These are phyloP conservation scores for Euwallacea fornicatus DNA, from an alignment of 1,140 invertebrate species.

Conservation along the genomic window DNA sequence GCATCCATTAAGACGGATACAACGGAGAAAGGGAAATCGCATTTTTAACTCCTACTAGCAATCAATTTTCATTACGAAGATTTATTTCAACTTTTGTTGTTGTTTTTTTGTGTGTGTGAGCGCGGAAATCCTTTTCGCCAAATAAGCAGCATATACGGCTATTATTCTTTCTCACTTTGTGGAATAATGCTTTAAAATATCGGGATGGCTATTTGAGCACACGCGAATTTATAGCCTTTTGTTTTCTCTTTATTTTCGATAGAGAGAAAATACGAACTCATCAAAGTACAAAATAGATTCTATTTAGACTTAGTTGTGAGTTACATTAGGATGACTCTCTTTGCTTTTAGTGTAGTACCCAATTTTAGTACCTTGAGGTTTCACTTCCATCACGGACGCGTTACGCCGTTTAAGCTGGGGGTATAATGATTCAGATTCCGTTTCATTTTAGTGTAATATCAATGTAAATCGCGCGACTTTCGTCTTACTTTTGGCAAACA, in stretches of 20 bases:
- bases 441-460: too few relatives aligned
- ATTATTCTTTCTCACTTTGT: constrained; percentile 20
- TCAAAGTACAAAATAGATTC: too few relatives aligned
- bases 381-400: too few relatives aligned
- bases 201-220: constrained; percentile 11
- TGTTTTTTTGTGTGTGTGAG: constrained; percentile 11
- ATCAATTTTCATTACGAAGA: constrained; percentile 16
- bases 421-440: too few relatives aligned
- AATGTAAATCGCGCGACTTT: too few relatives aligned
- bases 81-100: constrained; percentile 35
- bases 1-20: constrained; percentile 6
- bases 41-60: constrained; percentile 1
- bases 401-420: too few relatives aligned
- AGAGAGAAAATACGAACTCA: too few relatives aligned
- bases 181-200: constrained; percentile 24
- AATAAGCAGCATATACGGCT: constrained; percentile 21
- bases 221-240: constrained; percentile 19
- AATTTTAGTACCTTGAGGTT: too few relatives aligned
- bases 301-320: too few relatives aligned
- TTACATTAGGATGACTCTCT: too few relatives aligned
- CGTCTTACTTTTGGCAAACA: too few relatives aligned
- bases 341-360: too few relatives aligned
- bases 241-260: constrained; percentile 4
- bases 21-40: constrained; percentile 2
- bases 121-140: constrained; percentile 18